Base-by-base conservation (phyloP, 2,888 invertebrate species). In the Ophioninae sp. region DNA sequence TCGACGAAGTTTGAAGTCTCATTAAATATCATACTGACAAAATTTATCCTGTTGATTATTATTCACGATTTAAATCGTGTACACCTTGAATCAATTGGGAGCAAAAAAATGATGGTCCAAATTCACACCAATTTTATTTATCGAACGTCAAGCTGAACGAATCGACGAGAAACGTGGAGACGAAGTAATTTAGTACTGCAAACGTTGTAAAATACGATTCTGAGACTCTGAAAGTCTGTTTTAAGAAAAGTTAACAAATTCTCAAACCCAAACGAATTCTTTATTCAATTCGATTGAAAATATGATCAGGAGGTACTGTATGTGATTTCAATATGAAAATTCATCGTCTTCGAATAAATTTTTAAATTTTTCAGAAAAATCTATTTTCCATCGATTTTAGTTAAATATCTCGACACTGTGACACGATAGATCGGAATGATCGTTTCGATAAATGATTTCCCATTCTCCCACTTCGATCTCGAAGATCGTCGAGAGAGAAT, bases 361-460 rank as follows among this genome's bases (percentile, higher is more conserved):
- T 50, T 64, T 20, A 20, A 65, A 61, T 20, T 37, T 10, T 44
- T 21, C n/a, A 20, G 61, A 65, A 57, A 7, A 39, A 57, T 30
- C n/a, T 41, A 64, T 41, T 59, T 72, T 41, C 39, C 17, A 20
- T 37, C 44, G 59, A n/a, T 21, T 56, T 67, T 56, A 41, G 41
- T n/a, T 10, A 41, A 17, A 62, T 41, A 44, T 73, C 61, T 37
- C 44, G 37, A 8, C 23, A n/a, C 73, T 68, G 10, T 17, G 62
- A 37, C n/a, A 69, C 37, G 59, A 21, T 20, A 39, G 62, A 62
- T 30, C 21, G 21, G 73, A 67, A 79, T 79, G 37, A 67, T 62
- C 79, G 59, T 68, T 39, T 57, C 65, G 79, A 79, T 79, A 79
- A 79, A 79, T 68, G 67, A 73, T 75, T 50, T 73, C 74, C 67